phyloP scores from a whole-genome alignment of 2,113 vertebrate genomes.

The Nothobranchius furzeri region DNA sequence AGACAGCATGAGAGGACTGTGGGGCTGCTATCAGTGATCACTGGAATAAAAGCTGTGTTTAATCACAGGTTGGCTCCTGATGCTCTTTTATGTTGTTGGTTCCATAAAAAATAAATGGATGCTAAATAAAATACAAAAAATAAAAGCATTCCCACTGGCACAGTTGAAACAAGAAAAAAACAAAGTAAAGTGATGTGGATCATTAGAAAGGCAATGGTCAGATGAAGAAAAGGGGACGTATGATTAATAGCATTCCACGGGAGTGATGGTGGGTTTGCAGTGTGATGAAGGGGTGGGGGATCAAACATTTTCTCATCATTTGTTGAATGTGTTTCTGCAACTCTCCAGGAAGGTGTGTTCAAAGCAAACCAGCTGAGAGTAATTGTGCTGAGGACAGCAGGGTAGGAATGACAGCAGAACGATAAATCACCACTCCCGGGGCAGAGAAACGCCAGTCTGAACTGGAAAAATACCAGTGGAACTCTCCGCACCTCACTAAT shows the following conservation, averaged over 20 bases:
- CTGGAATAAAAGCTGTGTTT: constrained; percentile 44
- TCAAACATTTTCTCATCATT: constrained; percentile 66
- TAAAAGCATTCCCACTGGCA: background rate
- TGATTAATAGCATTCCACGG: constrained; percentile 59
- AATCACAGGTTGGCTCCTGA: constrained; percentile 48
- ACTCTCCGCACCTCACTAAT: constrained; percentile 60
- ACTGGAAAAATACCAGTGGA: constrained; percentile 67
- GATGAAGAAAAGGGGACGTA: constrained; percentile 20
- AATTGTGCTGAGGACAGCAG: constrained; percentile 75
- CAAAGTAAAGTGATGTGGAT: constrained; percentile 11
- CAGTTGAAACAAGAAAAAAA: background rate
- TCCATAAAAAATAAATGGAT: background rate
- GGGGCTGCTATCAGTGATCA: constrained; percentile 41
- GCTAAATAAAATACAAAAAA: constrained; percentile 3
- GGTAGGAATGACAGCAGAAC: constrained; percentile 50
- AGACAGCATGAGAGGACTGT: constrained; percentile 53
- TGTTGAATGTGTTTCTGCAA: constrained; percentile 49
- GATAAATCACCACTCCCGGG: constrained; percentile 67
- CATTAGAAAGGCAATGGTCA: constrained; percentile 36
- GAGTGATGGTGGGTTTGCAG: constrained; percentile 17
- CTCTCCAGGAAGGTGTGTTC: constrained; percentile 50
- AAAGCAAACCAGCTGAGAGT: constrained; percentile 30
- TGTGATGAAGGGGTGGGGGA: background rate
- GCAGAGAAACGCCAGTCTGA: constrained; percentile 50
- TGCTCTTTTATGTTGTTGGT: constrained; percentile 18